phyloP scores from a whole-genome alignment of 2,888 invertebrate genomes.

The Epinotia brunnichana region DNA sequence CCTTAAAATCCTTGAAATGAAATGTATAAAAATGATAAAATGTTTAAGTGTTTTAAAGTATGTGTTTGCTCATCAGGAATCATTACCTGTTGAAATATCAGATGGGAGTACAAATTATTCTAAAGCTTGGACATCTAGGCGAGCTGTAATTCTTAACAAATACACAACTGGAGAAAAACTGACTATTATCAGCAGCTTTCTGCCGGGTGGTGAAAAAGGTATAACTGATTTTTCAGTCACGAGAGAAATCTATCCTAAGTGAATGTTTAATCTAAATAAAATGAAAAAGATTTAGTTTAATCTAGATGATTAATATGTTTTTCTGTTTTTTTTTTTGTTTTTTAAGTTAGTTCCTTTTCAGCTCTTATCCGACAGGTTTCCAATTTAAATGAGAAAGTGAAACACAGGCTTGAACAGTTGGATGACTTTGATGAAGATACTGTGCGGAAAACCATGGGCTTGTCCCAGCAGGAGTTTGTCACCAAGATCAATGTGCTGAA shows the following conservation, averaged over 20 bases:
- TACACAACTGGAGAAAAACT: conserved; percentile 97
- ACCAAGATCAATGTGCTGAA: conserved; percentile 95
- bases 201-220: conserved; percentile 92
- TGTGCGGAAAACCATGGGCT: conserved; percentile 92
- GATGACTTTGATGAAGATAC: conserved; percentile 97
- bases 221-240: conserved; percentile 46
- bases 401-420: conserved; percentile 94
- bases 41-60: neutral
- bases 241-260: neutral
- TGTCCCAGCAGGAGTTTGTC: conserved; percentile 97
- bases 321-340: conserved; percentile 57
- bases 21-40: neutral
- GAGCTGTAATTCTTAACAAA: conserved; percentile 91
- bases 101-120: conserved; percentile 75
- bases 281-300: neutral
- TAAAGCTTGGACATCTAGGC: conserved; percentile 91
- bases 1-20: neutral
- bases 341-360: conserved; percentile 83
- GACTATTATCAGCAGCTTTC: conserved; percentile 94
- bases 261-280: neutral
- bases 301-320: conserved; percentile 29
- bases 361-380: conserved; percentile 92
- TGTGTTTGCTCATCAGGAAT: conserved; percentile 17
- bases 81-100: conserved; percentile 49
- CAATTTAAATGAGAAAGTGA: conserved; percentile 93